These are phyloP conservation scores for Alethe castanea DNA, from an alignment of 2,113 vertebrate genomes.

Conservation along the genomic window DNA sequence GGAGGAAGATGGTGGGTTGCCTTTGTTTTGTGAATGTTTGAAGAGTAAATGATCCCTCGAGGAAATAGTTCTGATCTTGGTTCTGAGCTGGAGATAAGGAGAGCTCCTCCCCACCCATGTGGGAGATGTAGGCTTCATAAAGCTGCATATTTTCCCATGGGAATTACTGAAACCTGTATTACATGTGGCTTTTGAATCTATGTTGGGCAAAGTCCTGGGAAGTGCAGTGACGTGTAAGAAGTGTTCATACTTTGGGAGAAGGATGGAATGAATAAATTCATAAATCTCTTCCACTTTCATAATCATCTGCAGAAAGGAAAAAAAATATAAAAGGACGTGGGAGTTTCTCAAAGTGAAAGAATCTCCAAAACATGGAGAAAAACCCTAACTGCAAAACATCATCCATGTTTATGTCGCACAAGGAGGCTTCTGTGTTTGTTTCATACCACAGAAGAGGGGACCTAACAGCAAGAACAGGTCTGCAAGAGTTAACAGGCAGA, in stretches of 20 bases:
- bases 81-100: conserved; percentile 49
- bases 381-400: background rate
- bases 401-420: background rate
- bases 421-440: background rate
- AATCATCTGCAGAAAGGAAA: background rate
- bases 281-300: background rate
- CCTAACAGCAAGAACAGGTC: background rate
- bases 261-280: background rate
- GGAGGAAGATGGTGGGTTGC: background rate
- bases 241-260: background rate
- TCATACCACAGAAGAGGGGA: background rate
- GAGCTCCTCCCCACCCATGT: background rate
- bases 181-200: background rate
- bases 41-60: background rate
- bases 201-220: background rate
- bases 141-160: conserved; percentile 46
- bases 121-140: background rate
- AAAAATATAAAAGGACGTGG: background rate
- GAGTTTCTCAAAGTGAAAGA: background rate
- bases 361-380: background rate
- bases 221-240: background rate
- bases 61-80: background rate
- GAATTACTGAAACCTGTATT: background rate
- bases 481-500: background rate
- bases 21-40: conserved; percentile 27